Percentiles rank a stretch among this genome's conserved stretches.
Evolutionary conservation across 2,888 invertebrate genomes (phyloP).

Genomic region (Drosophila austrosaltans): DNA sequence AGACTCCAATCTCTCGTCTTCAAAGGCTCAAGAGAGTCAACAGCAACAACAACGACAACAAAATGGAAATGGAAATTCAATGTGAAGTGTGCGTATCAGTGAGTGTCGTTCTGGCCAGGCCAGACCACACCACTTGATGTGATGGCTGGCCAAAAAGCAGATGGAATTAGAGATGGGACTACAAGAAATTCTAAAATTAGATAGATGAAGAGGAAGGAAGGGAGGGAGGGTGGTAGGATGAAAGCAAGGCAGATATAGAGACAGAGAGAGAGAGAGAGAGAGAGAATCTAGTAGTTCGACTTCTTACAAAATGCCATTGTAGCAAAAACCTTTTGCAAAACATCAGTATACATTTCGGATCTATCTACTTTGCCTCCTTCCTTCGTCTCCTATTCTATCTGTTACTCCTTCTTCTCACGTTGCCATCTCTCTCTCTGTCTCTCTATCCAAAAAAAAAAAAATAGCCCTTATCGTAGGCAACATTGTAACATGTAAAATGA

Average conservation of each 20-base stretch:
- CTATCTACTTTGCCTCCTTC: no score
- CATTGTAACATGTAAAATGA: constrained; percentile 66
- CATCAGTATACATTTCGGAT: no score
- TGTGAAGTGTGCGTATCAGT: constrained; percentile 77
- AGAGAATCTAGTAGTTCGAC: no score
- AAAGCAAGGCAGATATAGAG: no score
- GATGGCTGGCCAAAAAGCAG: constrained; percentile 37
- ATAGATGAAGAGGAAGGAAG: no score
- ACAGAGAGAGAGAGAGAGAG: no score
- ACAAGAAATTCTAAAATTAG: no score
- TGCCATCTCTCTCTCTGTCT: constrained; percentile 58
- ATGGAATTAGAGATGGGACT: constrained; percentile 20
- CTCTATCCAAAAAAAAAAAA: constrained; percentile 17
- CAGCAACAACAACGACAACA: constrained; percentile 57
- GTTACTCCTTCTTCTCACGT: not conserved
- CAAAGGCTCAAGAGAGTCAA: constrained; percentile 51
- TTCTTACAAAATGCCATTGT: no score
- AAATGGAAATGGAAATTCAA: constrained; percentile 69
- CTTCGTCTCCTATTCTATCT: no score
- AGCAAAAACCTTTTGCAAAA: no score
- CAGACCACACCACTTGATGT: constrained; percentile 68
- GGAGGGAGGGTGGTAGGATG: no score
- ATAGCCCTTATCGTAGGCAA: constrained; percentile 43
- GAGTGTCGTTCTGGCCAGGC: constrained; percentile 65
- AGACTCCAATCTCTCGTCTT: constrained; percentile 12